A percentile compares a stretch with the other conserved stretches of the same genome.
Conservation (phyloP, 2,113 vertebrate species). For the Scytalopus superciliaris region DNA sequence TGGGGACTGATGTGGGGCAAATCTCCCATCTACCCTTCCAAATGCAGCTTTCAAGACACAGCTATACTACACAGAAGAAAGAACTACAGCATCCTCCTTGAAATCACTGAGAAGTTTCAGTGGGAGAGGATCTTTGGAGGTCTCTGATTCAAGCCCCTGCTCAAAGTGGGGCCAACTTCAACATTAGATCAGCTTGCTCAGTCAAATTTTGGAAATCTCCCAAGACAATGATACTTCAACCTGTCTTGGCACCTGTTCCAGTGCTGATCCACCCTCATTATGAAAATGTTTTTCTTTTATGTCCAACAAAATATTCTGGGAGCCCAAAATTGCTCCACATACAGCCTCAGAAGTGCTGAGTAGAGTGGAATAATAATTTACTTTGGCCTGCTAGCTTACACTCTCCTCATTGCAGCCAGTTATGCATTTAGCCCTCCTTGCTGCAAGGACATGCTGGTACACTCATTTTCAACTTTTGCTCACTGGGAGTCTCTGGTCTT, state of each 20-base stretch:
- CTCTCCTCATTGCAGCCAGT: neutral
- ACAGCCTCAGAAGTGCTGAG: constrained; percentile 25
- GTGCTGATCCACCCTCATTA: constrained; percentile 1
- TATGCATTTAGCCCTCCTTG: neutral
- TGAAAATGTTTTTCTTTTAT: constrained; percentile 40
- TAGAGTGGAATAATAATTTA: constrained; percentile 25
- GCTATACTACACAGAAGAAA: neutral
- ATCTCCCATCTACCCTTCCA: neutral
- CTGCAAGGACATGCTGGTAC: neutral
- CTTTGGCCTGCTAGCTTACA: constrained; percentile 13
- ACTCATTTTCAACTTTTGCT: neutral
- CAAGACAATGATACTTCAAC: constrained; percentile 4
- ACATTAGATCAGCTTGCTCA: neutral
- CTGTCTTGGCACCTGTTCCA: constrained; percentile 18
- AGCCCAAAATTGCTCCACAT: constrained; percentile 1
- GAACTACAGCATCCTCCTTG: neutral
- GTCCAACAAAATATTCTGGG: constrained; percentile 13
- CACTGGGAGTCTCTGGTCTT: neutral
- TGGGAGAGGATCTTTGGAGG: neutral
- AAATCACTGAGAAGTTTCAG: neutral
- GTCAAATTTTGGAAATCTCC: constrained; percentile 24
- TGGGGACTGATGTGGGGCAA: neutral
- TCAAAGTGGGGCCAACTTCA: neutral
- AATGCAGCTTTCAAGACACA: neutral
- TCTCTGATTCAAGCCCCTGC: neutral